Percentiles rank a stretch among this genome's conserved stretches.
Conservation (phyloP, 2,888 invertebrate genomes). For the Rhogogaster chlorosoma region DNA sequence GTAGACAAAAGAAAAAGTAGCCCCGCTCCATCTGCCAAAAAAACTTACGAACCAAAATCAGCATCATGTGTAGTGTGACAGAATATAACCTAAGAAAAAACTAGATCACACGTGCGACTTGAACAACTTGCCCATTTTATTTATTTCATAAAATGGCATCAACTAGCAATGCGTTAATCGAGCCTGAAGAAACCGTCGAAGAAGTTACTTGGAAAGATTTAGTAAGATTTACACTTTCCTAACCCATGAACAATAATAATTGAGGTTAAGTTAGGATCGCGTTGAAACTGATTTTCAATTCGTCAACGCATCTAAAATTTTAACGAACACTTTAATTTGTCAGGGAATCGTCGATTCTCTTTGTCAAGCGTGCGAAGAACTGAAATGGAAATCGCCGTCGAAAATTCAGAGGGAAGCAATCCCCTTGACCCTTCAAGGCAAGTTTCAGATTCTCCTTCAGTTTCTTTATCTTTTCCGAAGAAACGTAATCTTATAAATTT, state of each 20-base stretch:
- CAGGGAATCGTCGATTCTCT: constrained; percentile 95
- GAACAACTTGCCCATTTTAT: background rate
- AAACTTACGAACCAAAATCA: background rate
- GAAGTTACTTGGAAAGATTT: constrained; percentile 81
- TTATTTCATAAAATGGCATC: constrained; percentile 50
- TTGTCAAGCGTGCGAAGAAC: constrained; percentile 93
- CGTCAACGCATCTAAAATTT: background rate
- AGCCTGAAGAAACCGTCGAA: constrained; percentile 64
- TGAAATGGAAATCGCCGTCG: constrained; percentile 97
- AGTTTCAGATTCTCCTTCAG: constrained; percentile 3
- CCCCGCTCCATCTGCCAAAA: background rate
- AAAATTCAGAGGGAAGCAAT: constrained; percentile 97
- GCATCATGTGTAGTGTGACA: constrained; percentile 11
- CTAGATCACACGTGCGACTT: background rate
- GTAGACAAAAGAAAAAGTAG: background rate
- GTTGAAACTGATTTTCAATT: background rate
- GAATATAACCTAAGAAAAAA: constrained; percentile 27
- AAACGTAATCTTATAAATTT: constrained; percentile 76
- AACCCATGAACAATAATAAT: background rate
- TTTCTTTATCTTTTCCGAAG: background rate
- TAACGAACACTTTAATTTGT: constrained; percentile 56
- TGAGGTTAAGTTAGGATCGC: constrained; percentile 9
- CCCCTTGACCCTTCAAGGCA: constrained; percentile 93
- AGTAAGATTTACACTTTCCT: constrained; percentile 75
- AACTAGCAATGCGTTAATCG: constrained; percentile 52